Evolutionary conservation across 2,113 vertebrate species (phyloP).

Genomic region (Tympanuchus pallidicinctus): DNA sequence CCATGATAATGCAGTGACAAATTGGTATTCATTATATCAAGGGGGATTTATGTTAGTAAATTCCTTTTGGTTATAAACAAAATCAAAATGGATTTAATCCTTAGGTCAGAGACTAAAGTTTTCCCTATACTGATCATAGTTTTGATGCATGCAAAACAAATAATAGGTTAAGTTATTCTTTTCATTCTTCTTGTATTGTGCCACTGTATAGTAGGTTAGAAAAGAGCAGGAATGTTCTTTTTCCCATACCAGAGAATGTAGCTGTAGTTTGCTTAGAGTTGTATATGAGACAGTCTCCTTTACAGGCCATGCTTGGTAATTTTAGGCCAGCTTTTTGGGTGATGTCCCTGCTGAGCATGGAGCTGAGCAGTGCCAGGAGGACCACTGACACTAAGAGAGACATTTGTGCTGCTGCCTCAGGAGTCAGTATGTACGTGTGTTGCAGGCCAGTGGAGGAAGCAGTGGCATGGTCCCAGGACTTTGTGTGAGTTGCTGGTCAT

Average conservation of each 20-base stretch:
- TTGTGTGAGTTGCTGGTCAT: background rate
- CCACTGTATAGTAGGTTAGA: background rate
- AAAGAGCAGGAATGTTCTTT: background rate
- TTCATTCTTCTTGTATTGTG: background rate
- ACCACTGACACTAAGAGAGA: accelerated
- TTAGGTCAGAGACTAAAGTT: background rate
- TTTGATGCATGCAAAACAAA: background rate
- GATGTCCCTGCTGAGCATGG: background rate
- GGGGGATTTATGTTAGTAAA: background rate
- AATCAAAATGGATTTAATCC: background rate
- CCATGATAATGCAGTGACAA: background rate
- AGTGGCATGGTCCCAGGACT: background rate
- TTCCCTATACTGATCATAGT: background rate
- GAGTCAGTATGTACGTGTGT: background rate
- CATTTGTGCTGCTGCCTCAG: background rate
- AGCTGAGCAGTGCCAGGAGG: accelerated
- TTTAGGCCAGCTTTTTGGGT: background rate
- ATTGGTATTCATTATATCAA: background rate
- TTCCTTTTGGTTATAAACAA: background rate
- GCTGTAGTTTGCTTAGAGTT: background rate
- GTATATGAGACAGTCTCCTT: background rate
- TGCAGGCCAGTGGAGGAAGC: background rate
- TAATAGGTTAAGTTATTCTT: background rate
- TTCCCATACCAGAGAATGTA: background rate
- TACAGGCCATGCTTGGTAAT: background rate